These are phyloP conservation scores for Kuschelorhynchus macadamiae DNA, from an alignment of 2,888 invertebrate species.

Conservation along the genomic window DNA sequence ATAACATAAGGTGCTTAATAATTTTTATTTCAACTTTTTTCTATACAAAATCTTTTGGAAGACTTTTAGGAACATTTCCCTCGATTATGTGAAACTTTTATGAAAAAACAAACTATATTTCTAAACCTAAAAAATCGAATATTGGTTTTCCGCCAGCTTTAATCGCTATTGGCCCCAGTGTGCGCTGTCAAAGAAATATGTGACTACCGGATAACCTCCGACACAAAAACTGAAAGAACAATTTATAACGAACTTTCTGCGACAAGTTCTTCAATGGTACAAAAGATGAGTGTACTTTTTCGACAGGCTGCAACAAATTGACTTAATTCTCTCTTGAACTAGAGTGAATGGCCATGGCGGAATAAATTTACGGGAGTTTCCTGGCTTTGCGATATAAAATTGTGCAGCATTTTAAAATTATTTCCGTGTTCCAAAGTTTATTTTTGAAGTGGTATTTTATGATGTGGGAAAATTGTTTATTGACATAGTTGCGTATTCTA, in stretches of 20 bases:
- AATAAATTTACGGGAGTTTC: constrained; percentile 37
- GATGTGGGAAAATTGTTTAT: too few relatives aligned
- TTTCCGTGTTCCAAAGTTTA: constrained; percentile 42
- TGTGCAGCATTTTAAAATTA: constrained; percentile 37
- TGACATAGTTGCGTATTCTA: too few relatives aligned
- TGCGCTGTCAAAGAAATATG: constrained; percentile 40
- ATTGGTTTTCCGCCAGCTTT: too few relatives aligned
- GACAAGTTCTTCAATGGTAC: constrained; percentile 60
- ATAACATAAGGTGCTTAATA: too few relatives aligned
- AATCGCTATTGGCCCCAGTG: constrained; percentile 7
- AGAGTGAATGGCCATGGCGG: constrained; percentile 32
- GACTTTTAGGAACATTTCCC: too few relatives aligned
- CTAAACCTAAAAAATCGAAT: too few relatives aligned
- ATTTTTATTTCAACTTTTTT: too few relatives aligned
- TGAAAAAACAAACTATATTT: too few relatives aligned
- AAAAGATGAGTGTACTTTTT: constrained; percentile 58
- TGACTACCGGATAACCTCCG: constrained; percentile 59
- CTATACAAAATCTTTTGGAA: too few relatives aligned
- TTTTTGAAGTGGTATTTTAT: constrained; percentile 6
- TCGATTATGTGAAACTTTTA: too few relatives aligned
- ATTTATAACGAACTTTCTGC: constrained; percentile 50
- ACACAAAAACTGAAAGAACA: constrained; percentile 58
- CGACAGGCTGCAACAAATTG: constrained; percentile 60
- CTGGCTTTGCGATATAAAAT: constrained; percentile 36
- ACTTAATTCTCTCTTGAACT: constrained; percentile 56